Conservation (phyloP, 1,140 invertebrate species). For the Coenobita brevimanus region DNA sequence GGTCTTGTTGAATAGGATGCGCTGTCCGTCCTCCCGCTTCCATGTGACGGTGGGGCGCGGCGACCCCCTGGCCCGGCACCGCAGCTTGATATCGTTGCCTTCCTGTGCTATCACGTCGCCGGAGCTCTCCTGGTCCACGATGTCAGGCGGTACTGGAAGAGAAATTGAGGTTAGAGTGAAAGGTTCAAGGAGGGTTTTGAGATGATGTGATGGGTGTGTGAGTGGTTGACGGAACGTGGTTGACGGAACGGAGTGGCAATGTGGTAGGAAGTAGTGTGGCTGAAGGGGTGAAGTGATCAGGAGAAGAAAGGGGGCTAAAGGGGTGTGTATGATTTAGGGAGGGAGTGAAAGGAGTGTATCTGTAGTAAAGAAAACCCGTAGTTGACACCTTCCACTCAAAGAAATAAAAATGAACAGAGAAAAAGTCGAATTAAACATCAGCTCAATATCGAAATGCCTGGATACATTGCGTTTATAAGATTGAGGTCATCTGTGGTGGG, state of each 20-base stretch:
- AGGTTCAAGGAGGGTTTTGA: too few species aligned
- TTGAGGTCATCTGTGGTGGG: too few species aligned
- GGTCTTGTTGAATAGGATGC: slow-evolving; percentile 74
- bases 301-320: neutral
- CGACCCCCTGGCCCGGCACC: slow-evolving; percentile 74
- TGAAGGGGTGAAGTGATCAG: neutral
- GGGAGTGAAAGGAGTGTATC: neutral
- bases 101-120: slow-evolving; percentile 70
- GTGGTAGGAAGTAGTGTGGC: neutral
- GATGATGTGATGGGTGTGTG: too few species aligned
- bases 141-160: slow-evolving; percentile 70
- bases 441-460: too few species aligned
- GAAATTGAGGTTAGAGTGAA: too few species aligned
- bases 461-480: too few species aligned
- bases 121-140: slow-evolving; percentile 72
- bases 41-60: slow-evolving; percentile 75
- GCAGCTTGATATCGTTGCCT: slow-evolving; percentile 71
- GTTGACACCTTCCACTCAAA: too few species aligned
- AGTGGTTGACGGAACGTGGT: too few species aligned
- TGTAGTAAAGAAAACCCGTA: too few species aligned
- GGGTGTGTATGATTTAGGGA: neutral
- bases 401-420: too few species aligned
- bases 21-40: slow-evolving; percentile 72
- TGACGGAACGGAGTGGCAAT: neutral
- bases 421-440: too few species aligned